A percentile compares a stretch with the other conserved stretches of the same genome.
These are phyloP conservation scores for Carlito syrichta DNA, from an alignment of 2,113 vertebrate genomes.

Conservation along the genomic window DNA sequence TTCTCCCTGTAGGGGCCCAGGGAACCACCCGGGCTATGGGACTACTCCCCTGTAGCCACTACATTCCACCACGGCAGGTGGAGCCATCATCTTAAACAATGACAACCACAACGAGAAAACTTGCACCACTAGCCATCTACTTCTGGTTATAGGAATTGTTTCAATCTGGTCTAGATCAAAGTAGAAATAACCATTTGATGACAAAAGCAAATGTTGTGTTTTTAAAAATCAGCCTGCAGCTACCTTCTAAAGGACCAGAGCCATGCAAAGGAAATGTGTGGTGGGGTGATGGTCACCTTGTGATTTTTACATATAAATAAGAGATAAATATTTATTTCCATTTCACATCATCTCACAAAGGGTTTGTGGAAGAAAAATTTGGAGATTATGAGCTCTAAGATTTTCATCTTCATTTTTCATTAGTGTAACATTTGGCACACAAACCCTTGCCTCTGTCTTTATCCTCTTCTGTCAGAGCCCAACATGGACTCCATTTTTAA, in stretches of 20 bases:
- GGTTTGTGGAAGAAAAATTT: background rate
- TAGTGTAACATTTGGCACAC: accelerated
- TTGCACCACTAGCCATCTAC: accelerated
- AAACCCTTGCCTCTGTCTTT: background rate
- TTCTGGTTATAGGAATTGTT: accelerated
- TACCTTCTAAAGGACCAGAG: accelerated
- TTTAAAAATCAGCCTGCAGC: accelerated
- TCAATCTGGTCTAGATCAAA: background rate
- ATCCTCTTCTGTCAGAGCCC: accelerated
- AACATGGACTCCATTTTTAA: accelerated
- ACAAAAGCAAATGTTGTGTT: accelerated
- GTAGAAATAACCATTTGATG: accelerated
- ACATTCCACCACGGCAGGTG: accelerated
- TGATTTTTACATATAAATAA: accelerated
- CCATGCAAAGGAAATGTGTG: accelerated
- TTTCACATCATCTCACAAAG: accelerated
- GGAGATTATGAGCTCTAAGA: too few species aligned
- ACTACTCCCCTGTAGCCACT: too few species aligned
- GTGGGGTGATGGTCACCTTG: accelerated
- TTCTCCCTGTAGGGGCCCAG: accelerated
- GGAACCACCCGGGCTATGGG: accelerated
- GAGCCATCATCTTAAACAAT: accelerated
- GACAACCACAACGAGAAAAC: accelerated
- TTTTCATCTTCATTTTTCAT: accelerated
- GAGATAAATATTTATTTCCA: background rate